Base-by-base conservation (phyloP, 2,888 invertebrate genomes). In the Exephanes ischioxanthus region DNA sequence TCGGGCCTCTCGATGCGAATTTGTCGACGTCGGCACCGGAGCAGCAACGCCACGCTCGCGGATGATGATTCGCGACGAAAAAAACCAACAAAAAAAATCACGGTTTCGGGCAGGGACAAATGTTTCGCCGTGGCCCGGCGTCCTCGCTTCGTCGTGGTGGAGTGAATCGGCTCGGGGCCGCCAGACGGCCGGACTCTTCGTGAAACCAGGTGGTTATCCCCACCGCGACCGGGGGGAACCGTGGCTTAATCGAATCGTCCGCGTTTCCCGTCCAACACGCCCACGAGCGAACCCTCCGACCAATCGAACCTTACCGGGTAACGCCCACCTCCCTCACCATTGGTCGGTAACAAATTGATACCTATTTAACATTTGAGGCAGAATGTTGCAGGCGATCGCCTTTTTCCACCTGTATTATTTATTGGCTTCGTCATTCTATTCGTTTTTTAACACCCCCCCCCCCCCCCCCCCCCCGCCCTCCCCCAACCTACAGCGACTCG, bases 321-420 rank as follows among this genome's bases (percentile, higher is more conserved):
- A 88, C 92, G 90, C 91, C 91, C 75, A 86, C 85, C 51, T 3
- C 5, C 5, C n/a, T 73, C 67, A 80, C 80, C 85, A 92, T 92
- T 92, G 92, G 92, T 87, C 73, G 53, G 45, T 80, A 48, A 80
- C 92, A 93, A 93, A 94, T 94, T 94, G 93, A 93, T 94, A 93
- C 93, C 92, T 93, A 92, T 93, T 94, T 93, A 93, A 92, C 93
- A 92, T 93, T 93, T 92, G 92, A 92, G 92, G 92, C 91, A 91
- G 92, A 93, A 92, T 91, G 93, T 92, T 92, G 91, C 92, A 90
- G 91, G 91, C 92, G 93, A 93, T 93, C 93, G 91, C 89, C 92
- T 92, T 92, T 91, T 92, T 92, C 45, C 90, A 87, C 89, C 89
- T 92, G 87, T 92, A 92, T 92, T 92, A 92, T 92, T 92, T 92